phyloP scores from a whole-genome alignment of 53 echinoderm and acorn worm species.

The Glandiceps talaboti region DNA sequence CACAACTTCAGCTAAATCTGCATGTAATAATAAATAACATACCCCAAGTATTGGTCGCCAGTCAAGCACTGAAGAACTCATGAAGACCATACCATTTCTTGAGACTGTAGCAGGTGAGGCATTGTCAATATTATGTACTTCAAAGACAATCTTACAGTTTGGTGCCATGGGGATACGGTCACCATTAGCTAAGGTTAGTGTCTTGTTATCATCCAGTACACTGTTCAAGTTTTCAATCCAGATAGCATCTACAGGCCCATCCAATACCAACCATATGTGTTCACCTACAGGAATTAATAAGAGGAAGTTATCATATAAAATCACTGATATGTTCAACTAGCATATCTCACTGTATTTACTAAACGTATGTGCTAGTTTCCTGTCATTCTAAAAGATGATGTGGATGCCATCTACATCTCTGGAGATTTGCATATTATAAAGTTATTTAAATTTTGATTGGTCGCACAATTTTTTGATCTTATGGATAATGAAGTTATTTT shows the following conservation, averaged over 20 bases:
- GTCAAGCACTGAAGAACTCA: conserved; percentile 92
- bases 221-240: conserved; percentile 99
- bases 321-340: too few relatives aligned
- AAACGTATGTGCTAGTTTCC: too few relatives aligned
- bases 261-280: conserved; percentile 94
- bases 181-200: conserved; percentile 90
- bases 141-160: conserved; percentile 95
- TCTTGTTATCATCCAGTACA: conserved; percentile 95
- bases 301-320: too few relatives aligned
- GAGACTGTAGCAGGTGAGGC: conserved; percentile 99
- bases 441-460: too few relatives aligned
- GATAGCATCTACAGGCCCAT: conserved; percentile 99
- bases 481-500: too few relatives aligned
- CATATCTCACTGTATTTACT: too few relatives aligned
- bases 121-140: conserved; percentile 99
- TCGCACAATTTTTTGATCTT: too few relatives aligned
- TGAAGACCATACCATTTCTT: conserved; percentile 98
- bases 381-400: too few relatives aligned
- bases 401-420: too few relatives aligned
- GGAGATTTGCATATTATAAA: too few relatives aligned
- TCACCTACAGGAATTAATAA: conserved; percentile 53
- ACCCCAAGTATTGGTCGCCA: conserved; percentile 96
- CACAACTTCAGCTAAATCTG: too few relatives aligned
- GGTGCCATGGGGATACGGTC: conserved; percentile 98
- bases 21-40: conserved; percentile 4